phyloP scores from a whole-genome alignment of 2,888 invertebrate species.

The Philereme transversata region DNA sequence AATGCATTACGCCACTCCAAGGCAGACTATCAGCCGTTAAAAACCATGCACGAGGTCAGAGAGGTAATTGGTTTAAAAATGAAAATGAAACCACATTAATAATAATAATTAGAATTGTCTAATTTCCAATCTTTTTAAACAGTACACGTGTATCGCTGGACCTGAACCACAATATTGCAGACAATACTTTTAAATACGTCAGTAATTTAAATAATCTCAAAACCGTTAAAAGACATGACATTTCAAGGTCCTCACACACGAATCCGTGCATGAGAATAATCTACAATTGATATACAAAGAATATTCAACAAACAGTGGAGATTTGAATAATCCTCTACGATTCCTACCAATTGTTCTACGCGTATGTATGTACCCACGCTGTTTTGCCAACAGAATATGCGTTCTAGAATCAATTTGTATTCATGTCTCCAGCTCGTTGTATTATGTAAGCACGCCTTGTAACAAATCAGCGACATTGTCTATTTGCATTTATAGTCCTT shows the following conservation, averaged over 20 bases:
- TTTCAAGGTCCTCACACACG: slow-evolving; percentile 15
- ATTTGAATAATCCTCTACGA: slow-evolving; percentile 10
- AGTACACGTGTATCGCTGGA: neutral
- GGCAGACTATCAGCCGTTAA: no score
- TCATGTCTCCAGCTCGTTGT: slow-evolving; percentile 50
- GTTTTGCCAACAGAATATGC: slow-evolving; percentile 43
- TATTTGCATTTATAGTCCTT: slow-evolving; percentile 56
- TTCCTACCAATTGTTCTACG: slow-evolving; percentile 37
- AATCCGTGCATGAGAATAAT: slow-evolving; percentile 8
- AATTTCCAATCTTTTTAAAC: neutral
- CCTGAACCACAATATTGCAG: neutral
- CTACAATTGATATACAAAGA: neutral
- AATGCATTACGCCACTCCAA: no score
- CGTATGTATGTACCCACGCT: slow-evolving; percentile 45
- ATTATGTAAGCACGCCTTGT: slow-evolving; percentile 67
- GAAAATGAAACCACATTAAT: no score
- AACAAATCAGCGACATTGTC: slow-evolving; percentile 59
- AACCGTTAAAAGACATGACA: slow-evolving; percentile 17
- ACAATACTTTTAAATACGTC: slow-evolving; percentile 3
- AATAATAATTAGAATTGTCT: neutral
- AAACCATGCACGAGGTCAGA: no score
- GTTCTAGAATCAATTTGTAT: slow-evolving; percentile 60
- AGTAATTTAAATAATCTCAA: slow-evolving; percentile 17
- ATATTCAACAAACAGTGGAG: slow-evolving; percentile 2
- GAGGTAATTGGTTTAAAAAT: no score